These are phyloP conservation scores for Brachyopa scutellaris DNA, from an alignment of 2,888 invertebrate species.

Conservation along the genomic window DNA sequence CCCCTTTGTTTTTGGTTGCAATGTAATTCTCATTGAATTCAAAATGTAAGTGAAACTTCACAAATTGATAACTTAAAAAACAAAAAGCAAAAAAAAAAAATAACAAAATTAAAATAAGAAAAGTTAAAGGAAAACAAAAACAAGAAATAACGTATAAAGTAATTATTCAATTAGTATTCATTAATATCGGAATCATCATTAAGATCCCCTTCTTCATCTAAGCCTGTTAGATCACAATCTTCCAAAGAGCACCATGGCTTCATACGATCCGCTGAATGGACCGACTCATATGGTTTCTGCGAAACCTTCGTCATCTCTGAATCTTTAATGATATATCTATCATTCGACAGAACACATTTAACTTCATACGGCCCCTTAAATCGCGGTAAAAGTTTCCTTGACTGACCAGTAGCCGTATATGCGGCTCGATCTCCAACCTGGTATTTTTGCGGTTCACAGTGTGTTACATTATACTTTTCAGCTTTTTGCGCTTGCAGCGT, in stretches of 20 bases:
- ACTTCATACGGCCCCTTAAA: constrained; percentile 36
- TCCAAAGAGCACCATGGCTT: constrained; percentile 19
- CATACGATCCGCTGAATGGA: constrained; percentile 14
- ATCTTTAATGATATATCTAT: background rate
- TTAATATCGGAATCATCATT: background rate
- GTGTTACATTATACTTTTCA: background rate
- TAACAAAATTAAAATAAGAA: no score
- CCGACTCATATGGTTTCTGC: no score
- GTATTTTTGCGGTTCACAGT: constrained; percentile 2
- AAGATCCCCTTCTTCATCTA: background rate
- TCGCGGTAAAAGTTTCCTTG: constrained; percentile 29
- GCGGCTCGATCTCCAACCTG: constrained; percentile 22
- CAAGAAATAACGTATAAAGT: no score
- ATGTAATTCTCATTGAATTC: no score
- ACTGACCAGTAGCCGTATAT: constrained; percentile 27
- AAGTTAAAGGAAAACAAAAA: no score
- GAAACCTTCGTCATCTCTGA: no score
- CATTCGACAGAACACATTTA: constrained; percentile 23
- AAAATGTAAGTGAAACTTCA: no score
- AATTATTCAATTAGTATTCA: no score
- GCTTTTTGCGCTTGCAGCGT: constrained; percentile 4
- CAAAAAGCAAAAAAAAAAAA: no score
- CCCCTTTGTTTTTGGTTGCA: no score
- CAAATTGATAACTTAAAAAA: no score
- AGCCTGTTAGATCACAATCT: constrained; percentile 1